Evolutionary conservation across 2,797 vertebrate genomes (phyloP).

Genomic region (Acomys russatus): DNA sequence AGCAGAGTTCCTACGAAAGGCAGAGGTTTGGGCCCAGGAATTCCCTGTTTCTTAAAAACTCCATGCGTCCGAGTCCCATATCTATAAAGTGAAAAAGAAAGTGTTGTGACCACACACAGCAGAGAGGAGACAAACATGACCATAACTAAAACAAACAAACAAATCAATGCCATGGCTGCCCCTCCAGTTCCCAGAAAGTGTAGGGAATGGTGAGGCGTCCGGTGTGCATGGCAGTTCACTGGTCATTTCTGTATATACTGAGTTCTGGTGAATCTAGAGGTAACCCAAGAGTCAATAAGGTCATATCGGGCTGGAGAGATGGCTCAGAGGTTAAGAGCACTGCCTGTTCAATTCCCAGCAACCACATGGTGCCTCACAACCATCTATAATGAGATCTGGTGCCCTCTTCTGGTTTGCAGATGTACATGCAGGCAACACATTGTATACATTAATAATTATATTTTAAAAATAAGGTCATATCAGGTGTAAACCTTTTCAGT

Average conservation of each 20-base stretch:
- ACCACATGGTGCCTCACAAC: too few relatives aligned
- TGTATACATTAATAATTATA: too few relatives aligned
- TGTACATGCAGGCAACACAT: too few relatives aligned
- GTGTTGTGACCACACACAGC: neutral
- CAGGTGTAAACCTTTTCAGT: neutral
- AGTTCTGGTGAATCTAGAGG: neutral
- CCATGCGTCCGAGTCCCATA: constrained; percentile 15
- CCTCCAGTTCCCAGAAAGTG: neutral
- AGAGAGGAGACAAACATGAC: neutral
- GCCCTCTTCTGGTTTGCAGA: too few relatives aligned
- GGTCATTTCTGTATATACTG: neutral
- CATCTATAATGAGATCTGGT: too few relatives aligned
- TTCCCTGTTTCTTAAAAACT: constrained; percentile 72
- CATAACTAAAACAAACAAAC: neutral
- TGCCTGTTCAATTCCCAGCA: too few relatives aligned
- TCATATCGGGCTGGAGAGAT: neutral
- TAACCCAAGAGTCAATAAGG: neutral
- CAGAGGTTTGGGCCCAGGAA: constrained; percentile 66
- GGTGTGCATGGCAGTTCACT: neutral
- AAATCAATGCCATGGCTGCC: neutral
- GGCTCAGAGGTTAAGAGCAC: too few relatives aligned
- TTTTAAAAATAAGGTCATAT: neutral
- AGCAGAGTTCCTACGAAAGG: constrained; percentile 31
- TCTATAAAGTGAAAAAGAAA: constrained; percentile 52
- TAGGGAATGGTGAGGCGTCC: neutral